Evolutionary conservation across 2,797 vertebrate species (phyloP).

Genomic region (Cetoscarus ocellatus): DNA sequence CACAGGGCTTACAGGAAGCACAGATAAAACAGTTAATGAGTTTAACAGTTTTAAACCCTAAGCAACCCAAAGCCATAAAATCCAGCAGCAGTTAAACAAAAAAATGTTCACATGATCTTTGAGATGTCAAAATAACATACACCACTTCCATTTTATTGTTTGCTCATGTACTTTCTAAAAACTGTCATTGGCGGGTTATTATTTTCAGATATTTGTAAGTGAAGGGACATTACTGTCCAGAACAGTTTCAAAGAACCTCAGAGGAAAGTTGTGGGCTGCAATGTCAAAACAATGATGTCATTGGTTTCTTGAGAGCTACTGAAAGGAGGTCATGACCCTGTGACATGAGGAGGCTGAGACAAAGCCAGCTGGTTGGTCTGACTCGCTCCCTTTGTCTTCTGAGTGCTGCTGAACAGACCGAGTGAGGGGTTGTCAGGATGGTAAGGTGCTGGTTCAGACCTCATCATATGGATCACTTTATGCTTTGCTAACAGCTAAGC

Average conservation of each 20-base stretch:
- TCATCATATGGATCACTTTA: constrained; percentile 47
- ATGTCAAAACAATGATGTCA: constrained; percentile 76
- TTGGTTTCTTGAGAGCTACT: constrained; percentile 63
- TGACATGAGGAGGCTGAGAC: constrained; percentile 66
- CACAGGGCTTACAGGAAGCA: constrained; percentile 24
- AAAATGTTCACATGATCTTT: constrained; percentile 11
- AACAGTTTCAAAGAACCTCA: constrained; percentile 26
- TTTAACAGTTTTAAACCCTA: constrained; percentile 51
- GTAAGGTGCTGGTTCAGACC: constrained; percentile 36
- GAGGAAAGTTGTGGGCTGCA: constrained; percentile 26
- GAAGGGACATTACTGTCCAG: constrained; percentile 37
- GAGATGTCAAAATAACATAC: constrained; percentile 25
- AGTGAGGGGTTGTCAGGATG: constrained; percentile 40
- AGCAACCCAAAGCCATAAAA: constrained; percentile 34
- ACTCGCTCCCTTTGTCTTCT: constrained; percentile 68
- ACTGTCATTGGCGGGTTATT: constrained; percentile 2
- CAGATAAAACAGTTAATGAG: constrained; percentile 56
- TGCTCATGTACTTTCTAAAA: too few relatives aligned
- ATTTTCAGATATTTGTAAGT: constrained; percentile 48
- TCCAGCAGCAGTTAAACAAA: constrained; percentile 21
- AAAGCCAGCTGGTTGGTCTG: constrained; percentile 76
- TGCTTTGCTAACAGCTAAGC: constrained; percentile 53
- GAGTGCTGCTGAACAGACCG: constrained; percentile 48
- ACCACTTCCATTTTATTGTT: not conserved
- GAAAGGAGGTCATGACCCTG: constrained; percentile 69